These are phyloP conservation scores for Cairina moschata DNA, from an alignment of 2,113 vertebrate genomes.

Conservation along the genomic window DNA sequence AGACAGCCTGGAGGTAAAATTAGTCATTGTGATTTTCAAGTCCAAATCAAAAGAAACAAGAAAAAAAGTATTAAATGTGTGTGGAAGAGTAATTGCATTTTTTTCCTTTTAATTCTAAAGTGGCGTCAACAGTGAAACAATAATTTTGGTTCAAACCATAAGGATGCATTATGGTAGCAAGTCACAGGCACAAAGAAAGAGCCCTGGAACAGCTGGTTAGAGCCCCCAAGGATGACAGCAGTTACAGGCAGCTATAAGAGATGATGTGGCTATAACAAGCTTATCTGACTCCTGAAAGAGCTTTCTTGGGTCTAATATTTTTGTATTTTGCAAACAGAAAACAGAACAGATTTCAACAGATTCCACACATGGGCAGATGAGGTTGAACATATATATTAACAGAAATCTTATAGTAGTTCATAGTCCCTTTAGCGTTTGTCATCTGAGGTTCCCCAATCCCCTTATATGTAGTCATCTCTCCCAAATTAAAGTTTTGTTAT, in stretches of 20 bases:
- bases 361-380: background rate
- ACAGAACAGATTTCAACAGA: rapidly evolving
- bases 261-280: rapidly evolving
- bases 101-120: background rate
- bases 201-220: background rate
- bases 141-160: background rate
- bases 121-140: background rate
- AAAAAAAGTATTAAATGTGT: background rate
- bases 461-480: background rate
- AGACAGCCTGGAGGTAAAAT: background rate
- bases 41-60: background rate
- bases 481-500: rapidly evolving
- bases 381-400: background rate
- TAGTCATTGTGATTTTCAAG: background rate
- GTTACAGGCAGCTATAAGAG: rapidly evolving
- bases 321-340: background rate
- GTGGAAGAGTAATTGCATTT: background rate
- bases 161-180: background rate
- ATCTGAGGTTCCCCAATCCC: background rate
- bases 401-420: background rate
- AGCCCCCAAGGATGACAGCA: background rate
- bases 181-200: background rate
- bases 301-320: no score
- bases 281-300: rapidly evolving
- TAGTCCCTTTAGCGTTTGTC: background rate